Base-by-base conservation (phyloP, 2,888 invertebrate genomes). In the Cataglyphis livida region DNA sequence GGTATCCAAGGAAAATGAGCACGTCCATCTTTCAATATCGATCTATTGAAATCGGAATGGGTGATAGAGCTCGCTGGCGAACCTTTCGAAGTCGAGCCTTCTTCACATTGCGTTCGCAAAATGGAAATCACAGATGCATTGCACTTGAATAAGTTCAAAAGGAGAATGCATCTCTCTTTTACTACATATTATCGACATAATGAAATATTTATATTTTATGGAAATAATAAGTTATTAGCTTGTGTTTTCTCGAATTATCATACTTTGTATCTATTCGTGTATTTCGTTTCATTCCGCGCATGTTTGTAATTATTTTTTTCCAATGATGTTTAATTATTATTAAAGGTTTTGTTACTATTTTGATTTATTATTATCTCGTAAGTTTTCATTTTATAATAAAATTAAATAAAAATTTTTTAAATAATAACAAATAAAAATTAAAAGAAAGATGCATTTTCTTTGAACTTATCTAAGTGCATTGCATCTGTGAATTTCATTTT, bases 71-170 rank as follows among this genome's bases (percentile, higher is more conserved):
- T 84, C 71, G 83, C 81, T 75, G 81, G 70, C 62, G 62, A 81
- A 79, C 66, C 83, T 88, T 88, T 87, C 81, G 85, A 84, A 86
- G 87, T 91, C 91, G 84, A 89, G 89, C 86, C 61, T 78, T 68
- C 85, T 88, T 82, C 87, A 84, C 51, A 82, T 81, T 59, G 82
- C 70, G 85, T 89, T 87, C 78, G 75, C 78, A 64, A 85, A 90
- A 89, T 91, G 85, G 88, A 90, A 91, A 88, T 88, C 86, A 83
- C 83, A 79, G 15, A 76, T 25, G 44, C 65, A 15, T 38, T 41
- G 28, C 28, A 66, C 12, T 76, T 28, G 38, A 38, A 54, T 65
- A 76, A 18, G 12, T 64, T 51, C 3, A 4, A 35, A 35, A 54
- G 38, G 12, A 41, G n/a, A 48, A 54, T 35, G 18, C 18, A 38